Evolutionary conservation across 2,797 vertebrate genomes (phyloP), one percentile per base, ranked within the genome.

Genomic region (Taenioides sp.): DNA sequence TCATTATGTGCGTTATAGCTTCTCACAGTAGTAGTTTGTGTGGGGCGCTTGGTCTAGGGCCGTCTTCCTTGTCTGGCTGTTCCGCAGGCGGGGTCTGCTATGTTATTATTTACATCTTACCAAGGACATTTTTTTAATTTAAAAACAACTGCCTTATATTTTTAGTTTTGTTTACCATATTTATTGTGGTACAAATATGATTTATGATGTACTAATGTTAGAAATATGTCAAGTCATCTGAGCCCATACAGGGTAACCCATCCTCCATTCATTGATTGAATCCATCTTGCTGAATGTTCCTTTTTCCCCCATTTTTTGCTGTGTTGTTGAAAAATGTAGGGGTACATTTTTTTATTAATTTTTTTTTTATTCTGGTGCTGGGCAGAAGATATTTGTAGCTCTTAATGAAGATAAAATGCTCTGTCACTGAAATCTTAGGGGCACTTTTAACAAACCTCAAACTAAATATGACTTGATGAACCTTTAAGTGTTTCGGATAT

Each of bases 31-130:
- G 86, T 85, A 89, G 79, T 89, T 90, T 90, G 84, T 74, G 77
- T 87, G 87, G 79, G 81, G 75, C 78, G 80, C 80, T 66, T 68
- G 27, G 71, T 75, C 72, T 80, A 65, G 68, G 49, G 18, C 67
- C 31, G 18, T 27, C 87, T 78, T 67, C 88, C 89, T 80, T 91
- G 78, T 92, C 87, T 87, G 91, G 91, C 63, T 78, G 71, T 93
- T 93, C 89, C 88, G 87, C 79, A 75, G 86, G 84, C 43, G 65
- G 85, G 72, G 79, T 75, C 77, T 73, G 69, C 61, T 67, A 49
- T 88, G 83, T 90, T 89, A 78, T 90, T 89, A 89, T 92, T 92
- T 89, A 90, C 86, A 84, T 83, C 80, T 77, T 75, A 74, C n/a
- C 9, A 43, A 27, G 70, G 27, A 63, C 63, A 59, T 40, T 68